These are phyloP conservation scores for Pangasianodon gigas DNA, from an alignment of 2,113 vertebrate genomes.

Conservation along the genomic window DNA sequence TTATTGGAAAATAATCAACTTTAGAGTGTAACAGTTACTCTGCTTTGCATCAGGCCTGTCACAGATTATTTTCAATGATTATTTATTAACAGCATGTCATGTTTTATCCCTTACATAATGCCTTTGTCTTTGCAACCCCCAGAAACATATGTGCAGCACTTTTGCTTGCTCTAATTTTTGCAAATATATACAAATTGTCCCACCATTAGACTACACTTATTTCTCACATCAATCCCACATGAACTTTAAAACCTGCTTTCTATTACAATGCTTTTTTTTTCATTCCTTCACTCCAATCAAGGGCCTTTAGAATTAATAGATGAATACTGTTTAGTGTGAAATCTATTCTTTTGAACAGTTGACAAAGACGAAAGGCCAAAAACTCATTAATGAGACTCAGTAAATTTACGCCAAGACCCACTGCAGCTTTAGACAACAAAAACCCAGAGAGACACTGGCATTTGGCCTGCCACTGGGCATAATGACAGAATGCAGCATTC, in stretches of 20 bases:
- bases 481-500: slow-evolving; percentile 26
- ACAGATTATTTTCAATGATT: not conserved
- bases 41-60: not conserved
- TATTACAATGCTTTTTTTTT: not conserved
- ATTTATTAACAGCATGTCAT: not conserved
- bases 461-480: slow-evolving; percentile 12
- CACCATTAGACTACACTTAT: not conserved
- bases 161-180: not conserved
- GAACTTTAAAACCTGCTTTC: not conserved
- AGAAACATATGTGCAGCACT: not conserved
- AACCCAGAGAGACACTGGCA: slow-evolving; percentile 5
- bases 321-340: slow-evolving; percentile 6
- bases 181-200: not conserved
- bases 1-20: not conserved
- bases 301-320: slow-evolving; percentile 31
- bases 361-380: slow-evolving; percentile 13
- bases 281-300: slow-evolving; percentile 1
- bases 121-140: not conserved
- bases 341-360: slow-evolving; percentile 4
- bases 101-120: not conserved
- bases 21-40: not conserved
- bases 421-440: slow-evolving; percentile 14
- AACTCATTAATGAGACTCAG: slow-evolving; percentile 50
- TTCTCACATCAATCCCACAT: not conserved
- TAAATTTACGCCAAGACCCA: slow-evolving; percentile 58